Evolutionary conservation across 2,113 vertebrate genomes (phyloP).

Genomic region (Hippolais icterina): DNA sequence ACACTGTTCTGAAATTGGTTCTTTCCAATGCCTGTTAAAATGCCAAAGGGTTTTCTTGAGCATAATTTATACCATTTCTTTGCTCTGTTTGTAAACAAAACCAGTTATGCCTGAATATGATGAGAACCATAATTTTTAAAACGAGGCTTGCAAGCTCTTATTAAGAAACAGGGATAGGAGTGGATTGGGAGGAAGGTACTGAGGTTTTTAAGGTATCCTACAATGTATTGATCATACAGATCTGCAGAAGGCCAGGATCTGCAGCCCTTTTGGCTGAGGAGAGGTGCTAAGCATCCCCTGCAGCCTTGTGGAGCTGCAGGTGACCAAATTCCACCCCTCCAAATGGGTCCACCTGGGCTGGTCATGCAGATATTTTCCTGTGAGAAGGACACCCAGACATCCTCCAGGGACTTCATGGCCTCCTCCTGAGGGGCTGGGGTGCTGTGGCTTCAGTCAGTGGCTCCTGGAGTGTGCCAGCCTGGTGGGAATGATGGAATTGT

Average conservation of each 20-base stretch:
- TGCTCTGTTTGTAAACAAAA: constrained; percentile 22
- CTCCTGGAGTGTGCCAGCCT: not conserved
- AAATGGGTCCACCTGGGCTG: not conserved
- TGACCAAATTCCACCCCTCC: not conserved
- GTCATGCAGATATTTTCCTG: not conserved
- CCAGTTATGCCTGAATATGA: not conserved
- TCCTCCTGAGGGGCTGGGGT: rapidly evolving
- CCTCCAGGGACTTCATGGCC: not conserved
- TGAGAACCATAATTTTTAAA: not conserved
- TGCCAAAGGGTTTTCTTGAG: constrained; percentile 47
- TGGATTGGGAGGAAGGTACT: not conserved
- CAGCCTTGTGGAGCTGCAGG: not conserved
- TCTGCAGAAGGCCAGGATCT: not conserved
- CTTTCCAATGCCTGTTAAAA: constrained; percentile 28
- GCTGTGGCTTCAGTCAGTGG: not conserved
- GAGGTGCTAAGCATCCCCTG: not conserved
- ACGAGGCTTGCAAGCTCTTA: not conserved
- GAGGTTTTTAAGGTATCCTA: not conserved
- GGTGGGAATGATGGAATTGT: not conserved
- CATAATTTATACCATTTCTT: constrained; percentile 11
- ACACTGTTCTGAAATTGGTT: constrained; percentile 1
- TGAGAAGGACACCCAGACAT: not conserved
- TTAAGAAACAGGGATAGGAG: not conserved
- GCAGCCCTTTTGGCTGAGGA: not conserved
- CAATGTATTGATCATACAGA: not conserved